phyloP scores from a whole-genome alignment of 2,888 invertebrate genomes.

The Nomada flava region DNA sequence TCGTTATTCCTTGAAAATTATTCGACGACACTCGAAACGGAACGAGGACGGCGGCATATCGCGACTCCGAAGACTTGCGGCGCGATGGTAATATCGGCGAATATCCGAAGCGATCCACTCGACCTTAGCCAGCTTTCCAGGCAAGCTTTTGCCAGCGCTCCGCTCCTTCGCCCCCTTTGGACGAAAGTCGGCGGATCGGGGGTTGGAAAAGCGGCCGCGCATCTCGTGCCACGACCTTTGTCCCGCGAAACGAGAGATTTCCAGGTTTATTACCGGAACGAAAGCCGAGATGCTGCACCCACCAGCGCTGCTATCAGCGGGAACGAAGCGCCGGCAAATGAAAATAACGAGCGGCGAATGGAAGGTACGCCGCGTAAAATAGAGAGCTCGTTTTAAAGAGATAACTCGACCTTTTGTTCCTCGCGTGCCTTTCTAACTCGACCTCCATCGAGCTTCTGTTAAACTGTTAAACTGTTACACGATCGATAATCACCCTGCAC shows the following conservation, averaged over 20 bases:
- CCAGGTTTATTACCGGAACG: slow-evolving; percentile 42
- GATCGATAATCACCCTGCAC: too few relatives aligned
- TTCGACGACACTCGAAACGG: slow-evolving; percentile 22
- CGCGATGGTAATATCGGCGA: slow-evolving; percentile 52
- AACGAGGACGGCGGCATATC: slow-evolving; percentile 27
- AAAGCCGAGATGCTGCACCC: slow-evolving; percentile 16
- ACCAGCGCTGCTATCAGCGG: background rate
- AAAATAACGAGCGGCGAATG: slow-evolving; percentile 36
- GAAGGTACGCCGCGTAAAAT: slow-evolving; percentile 7
- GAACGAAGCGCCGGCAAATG: slow-evolving; percentile 3
- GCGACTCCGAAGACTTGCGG: background rate
- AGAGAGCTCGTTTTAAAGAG: slow-evolving; percentile 9
- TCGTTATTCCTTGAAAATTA: slow-evolving; percentile 23
- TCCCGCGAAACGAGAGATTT: slow-evolving; percentile 29
- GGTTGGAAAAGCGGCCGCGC: slow-evolving; percentile 32
- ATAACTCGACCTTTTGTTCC: background rate
- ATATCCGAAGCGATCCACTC: slow-evolving; percentile 35
- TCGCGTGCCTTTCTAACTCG: background rate
- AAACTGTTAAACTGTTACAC: too few relatives aligned
- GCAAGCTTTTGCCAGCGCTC: background rate
- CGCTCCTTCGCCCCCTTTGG: slow-evolving; percentile 8
- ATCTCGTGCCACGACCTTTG: slow-evolving; percentile 16
- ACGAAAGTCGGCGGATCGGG: slow-evolving; percentile 22
- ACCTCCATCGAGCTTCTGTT: too few relatives aligned
- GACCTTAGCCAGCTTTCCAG: slow-evolving; percentile 3